Evolutionary conservation across 2,113 vertebrate species (phyloP).

Genomic region (Machaerirhynchus nigripectus): DNA sequence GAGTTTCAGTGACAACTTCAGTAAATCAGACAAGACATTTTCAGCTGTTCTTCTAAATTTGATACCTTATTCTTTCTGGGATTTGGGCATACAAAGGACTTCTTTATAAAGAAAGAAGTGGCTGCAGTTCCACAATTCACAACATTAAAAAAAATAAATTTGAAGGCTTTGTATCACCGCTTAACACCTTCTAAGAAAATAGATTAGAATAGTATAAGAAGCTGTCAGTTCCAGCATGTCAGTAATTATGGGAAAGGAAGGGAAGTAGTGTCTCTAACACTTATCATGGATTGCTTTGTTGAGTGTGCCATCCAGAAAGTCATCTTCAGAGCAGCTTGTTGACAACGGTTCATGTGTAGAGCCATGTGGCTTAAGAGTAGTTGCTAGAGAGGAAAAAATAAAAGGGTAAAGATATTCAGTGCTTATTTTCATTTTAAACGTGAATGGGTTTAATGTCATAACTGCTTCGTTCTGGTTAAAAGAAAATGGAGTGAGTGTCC

Average conservation of each 20-base stretch:
- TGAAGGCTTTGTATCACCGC: background rate
- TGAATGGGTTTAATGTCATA: background rate
- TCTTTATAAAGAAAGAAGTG: background rate
- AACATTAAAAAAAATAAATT: background rate
- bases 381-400: background rate
- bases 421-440: background rate
- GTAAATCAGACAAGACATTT: background rate
- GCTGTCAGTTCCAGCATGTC: background rate
- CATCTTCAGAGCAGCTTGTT: background rate
- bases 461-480: constrained; percentile 20
- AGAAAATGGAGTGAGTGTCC: background rate
- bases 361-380: background rate
- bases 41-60: background rate
- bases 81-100: background rate
- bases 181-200: background rate
- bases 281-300: background rate
- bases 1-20: background rate
- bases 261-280: background rate
- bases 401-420: background rate
- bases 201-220: background rate
- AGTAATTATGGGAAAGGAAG: background rate
- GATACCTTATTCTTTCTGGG: background rate
- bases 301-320: background rate
- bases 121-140: background rate
- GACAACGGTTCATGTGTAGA: background rate